Base-by-base conservation (phyloP, 2,888 invertebrate genomes). In the Clitarchus hookeri region DNA sequence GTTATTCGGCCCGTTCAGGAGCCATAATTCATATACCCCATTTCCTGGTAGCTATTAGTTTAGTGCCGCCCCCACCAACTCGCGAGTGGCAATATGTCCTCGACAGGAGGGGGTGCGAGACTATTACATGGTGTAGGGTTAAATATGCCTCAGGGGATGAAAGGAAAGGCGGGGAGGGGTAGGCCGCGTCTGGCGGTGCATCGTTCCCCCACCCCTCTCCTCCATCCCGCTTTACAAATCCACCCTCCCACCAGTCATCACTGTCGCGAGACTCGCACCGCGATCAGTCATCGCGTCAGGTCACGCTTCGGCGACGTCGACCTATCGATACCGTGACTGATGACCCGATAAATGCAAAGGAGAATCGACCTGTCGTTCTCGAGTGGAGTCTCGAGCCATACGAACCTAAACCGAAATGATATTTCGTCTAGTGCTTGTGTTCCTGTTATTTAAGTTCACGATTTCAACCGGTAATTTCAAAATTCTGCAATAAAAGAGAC, bases 121-220 rank as follows among this genome's bases (percentile, higher is more conserved):
- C 65, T 65, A 65, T 65, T 65, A 65, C 65, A 65, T 23, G 65
- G 65, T 65, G 65, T 65, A 65, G 65, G 65, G 65, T 65, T 65
- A 65, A 65, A n/a, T 65, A 65, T 65, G 65, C n/a, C 65, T 65
- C n/a, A 9, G 65, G 16, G 65, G 65, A 1, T 19, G 65, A 23
- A n/a, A 4, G 19, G 16, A 23, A 65, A 65, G 65, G 8, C 1
- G 65, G 12, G 65, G 65, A 19, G 65, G n/a, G 65, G 65, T 11
- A 23, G n/a, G 65, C 16, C n/a, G 23, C 65, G 65, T 65, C 65
- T 13, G n/a, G n/a, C n/a, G n/a, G n/a, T n/a, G n/a, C n/a, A n/a
- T n/a, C n/a, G n/a, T n/a, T n/a, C n/a, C n/a, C n/a, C n/a, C 36
- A 36, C 36, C 36, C 36, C 36, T 36, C 36, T 36, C 36, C 36